Percentiles rank a stretch among this genome's conserved stretches.
phyloP scores from a whole-genome alignment of 2,113 vertebrate species.

The Casuarius casuarius region DNA sequence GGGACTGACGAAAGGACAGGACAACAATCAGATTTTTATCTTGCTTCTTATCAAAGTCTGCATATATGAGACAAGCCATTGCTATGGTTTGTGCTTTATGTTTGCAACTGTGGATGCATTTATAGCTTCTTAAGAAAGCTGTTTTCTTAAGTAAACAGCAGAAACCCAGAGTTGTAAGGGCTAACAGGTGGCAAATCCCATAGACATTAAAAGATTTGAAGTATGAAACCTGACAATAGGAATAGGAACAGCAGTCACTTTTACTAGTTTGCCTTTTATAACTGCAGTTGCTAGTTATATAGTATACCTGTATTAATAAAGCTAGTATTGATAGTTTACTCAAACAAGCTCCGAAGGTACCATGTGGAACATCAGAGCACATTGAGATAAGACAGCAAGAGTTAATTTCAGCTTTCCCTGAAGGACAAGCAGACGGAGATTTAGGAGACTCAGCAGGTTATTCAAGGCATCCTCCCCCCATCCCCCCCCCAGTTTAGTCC shows the following conservation, averaged over 20 bases:
- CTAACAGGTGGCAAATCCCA: not conserved
- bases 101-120: not conserved
- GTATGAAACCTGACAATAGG: not conserved
- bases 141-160: not conserved
- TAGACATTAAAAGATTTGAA: not conserved
- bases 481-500: not conserved
- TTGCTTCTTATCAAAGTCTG: not conserved
- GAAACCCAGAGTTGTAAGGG: not conserved
- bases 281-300: not conserved
- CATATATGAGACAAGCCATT: not conserved
- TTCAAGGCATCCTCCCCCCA: not conserved
- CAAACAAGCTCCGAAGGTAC: not conserved
- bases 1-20: not conserved
- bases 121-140: not conserved
- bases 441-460: not conserved
- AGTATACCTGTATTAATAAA: not conserved
- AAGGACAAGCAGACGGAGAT: not conserved
- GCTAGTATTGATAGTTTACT: accelerated
- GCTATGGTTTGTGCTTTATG: not conserved
- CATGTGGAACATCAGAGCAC: not conserved
- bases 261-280: not conserved
- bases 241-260: not conserved
- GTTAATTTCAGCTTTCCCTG: not conserved
- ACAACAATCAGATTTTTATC: not conserved
- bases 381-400: not conserved